Conservation (phyloP, 2,888 invertebrate genomes). For the Caenorhabditis afra region DNA sequence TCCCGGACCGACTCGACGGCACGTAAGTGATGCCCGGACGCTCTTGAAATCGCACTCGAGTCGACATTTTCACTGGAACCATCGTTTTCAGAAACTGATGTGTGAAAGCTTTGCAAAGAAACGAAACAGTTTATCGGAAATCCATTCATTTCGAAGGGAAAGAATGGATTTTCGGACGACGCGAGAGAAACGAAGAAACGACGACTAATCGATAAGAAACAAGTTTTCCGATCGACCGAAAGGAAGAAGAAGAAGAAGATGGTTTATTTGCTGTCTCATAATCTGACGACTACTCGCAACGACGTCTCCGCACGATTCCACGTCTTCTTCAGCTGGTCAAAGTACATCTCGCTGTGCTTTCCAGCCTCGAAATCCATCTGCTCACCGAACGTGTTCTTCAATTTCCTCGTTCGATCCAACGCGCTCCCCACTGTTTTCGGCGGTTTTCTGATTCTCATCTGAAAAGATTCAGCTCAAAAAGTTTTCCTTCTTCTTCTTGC, state of each 20-base stretch:
- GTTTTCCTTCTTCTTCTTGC: not conserved
- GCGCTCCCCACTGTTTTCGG: not conserved
- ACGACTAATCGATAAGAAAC: constrained; percentile 11
- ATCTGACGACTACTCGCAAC: not conserved
- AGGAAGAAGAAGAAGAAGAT: constrained; percentile 6
- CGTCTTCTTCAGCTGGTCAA: constrained; percentile 29
- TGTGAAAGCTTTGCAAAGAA: too few species aligned
- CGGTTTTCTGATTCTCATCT: constrained; percentile 6
- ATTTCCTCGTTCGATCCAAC: not conserved
- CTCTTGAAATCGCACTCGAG: constrained; percentile 65
- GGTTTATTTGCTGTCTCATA: not conserved
- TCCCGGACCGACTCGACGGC: constrained; percentile 28
- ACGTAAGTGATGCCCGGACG: constrained; percentile 66
- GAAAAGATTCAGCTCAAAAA: not conserved
- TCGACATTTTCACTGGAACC: constrained; percentile 46
- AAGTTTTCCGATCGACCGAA: not conserved
- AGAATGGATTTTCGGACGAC: not conserved
- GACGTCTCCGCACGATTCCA: constrained; percentile 17
- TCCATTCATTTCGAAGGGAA: too few species aligned
- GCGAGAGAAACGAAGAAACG: constrained; percentile 2
- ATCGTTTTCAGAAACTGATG: not conserved
- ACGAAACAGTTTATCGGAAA: not conserved
- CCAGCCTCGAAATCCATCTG: constrained; percentile 28
- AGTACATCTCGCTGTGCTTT: constrained; percentile 35
- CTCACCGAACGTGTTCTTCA: constrained; percentile 41